These are phyloP conservation scores for Trachythela sp. DNA, from an alignment of 64 coral and sea anemone species.

Conservation along the genomic window DNA sequence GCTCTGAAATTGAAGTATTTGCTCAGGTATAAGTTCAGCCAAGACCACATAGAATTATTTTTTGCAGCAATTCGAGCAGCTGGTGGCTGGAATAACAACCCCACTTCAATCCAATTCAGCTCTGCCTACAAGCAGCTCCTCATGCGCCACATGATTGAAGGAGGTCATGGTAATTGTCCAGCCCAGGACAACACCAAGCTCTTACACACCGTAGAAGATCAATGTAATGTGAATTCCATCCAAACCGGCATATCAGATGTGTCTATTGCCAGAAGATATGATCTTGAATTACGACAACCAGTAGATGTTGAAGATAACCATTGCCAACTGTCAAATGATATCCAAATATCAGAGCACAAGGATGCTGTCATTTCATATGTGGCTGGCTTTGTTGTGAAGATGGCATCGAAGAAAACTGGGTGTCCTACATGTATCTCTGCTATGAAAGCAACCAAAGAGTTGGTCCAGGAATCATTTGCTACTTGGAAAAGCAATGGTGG, in stretches of 20 bases:
- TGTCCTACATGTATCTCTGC: neutral
- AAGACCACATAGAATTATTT: neutral
- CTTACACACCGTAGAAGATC: neutral
- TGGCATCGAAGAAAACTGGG: neutral
- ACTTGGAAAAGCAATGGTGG: neutral
- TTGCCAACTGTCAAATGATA: neutral
- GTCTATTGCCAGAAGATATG: neutral
- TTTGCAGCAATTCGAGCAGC: neutral
- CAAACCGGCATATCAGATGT: too few species aligned
- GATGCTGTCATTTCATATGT: too few species aligned
- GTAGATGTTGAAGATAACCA: neutral
- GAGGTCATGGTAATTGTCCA: neutral
- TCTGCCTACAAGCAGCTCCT: neutral
- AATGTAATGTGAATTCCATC: neutral
- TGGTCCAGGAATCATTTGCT: neutral
- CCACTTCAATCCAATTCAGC: neutral
- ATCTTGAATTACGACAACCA: neutral
- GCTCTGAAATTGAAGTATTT: neutral
- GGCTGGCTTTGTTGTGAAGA: neutral
- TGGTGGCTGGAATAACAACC: neutral
- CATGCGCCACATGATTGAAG: neutral
- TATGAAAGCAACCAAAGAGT: too few species aligned
- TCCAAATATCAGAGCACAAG: neutral
- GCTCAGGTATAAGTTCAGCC: neutral
- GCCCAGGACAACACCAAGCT: neutral